Conservation (phyloP, 92 coral and sea anemone species). For the Phenganax subtilis region DNA sequence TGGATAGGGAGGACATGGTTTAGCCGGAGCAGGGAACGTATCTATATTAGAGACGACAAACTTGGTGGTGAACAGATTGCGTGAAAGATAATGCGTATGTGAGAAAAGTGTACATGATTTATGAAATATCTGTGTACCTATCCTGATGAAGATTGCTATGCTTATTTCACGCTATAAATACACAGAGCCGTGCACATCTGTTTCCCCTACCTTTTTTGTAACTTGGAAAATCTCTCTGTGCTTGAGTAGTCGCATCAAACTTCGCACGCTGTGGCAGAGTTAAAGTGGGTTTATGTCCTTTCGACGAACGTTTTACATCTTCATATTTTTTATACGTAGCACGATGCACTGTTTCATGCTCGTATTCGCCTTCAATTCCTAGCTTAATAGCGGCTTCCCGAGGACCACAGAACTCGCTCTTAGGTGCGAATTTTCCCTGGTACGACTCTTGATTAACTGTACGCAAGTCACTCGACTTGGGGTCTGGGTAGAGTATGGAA, state of each 20-base stretch:
- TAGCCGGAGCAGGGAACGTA: slow-evolving; percentile 76
- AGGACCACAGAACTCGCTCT: slow-evolving; percentile 73
- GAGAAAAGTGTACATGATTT: no score
- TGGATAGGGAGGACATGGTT: slow-evolving; percentile 80
- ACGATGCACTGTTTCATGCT: slow-evolving; percentile 65
- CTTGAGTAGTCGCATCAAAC: slow-evolving; percentile 82
- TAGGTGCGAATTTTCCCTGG: slow-evolving; percentile 78
- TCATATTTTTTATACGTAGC: slow-evolving; percentile 70
- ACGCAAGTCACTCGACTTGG: slow-evolving; percentile 44
- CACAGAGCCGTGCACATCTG: background rate
- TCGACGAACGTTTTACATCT: slow-evolving; percentile 53
- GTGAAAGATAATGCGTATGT: no score
- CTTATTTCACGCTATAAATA: no score
- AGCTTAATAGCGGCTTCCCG: slow-evolving; percentile 63
- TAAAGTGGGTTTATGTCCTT: slow-evolving; percentile 54
- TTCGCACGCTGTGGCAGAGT: slow-evolving; percentile 67
- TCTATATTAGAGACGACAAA: slow-evolving; percentile 39
- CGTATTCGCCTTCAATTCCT: slow-evolving; percentile 83
- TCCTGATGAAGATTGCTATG: no score
- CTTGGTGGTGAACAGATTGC: no score
- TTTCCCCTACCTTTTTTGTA: slow-evolving; percentile 34
- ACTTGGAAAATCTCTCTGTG: slow-evolving; percentile 89
- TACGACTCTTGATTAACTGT: slow-evolving; percentile 94
- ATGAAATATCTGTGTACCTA: no score
- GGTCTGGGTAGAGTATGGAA: slow-evolving; percentile 79